Evolutionary conservation across 1,140 invertebrate genomes (phyloP), one percentile per base, ranked within the genome.

Genomic region (Vollenhovia emeryi): DNA sequence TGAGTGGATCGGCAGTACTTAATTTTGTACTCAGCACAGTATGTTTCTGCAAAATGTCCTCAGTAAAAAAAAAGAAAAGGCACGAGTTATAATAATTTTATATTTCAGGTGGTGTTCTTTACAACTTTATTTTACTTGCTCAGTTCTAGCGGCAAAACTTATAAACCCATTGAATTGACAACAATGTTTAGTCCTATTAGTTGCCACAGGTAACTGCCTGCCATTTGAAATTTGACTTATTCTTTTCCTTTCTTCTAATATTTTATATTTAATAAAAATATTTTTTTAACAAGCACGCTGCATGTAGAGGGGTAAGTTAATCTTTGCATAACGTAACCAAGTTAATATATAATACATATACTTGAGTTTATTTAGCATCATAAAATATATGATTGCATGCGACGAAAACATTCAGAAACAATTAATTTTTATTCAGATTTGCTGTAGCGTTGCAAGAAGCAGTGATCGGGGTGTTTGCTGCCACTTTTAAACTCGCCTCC

Each of bases 41-140:
- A 95, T 96, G 96, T 55, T 21, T 40, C 1, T 33, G 1, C 13
- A 2, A 68, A 69, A 6, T 71, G 43, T 21, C 2, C 43, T 13
- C 18, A 0, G 5, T 18, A 18, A 40, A 75, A 21, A 5, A 40
- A 15, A 66, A 66, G 13, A 40, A 15, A 64, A 66, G 2, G 15
- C 8, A 36, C 1, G 0, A 40, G 11, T 21, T 43, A 0, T 33
- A 50, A 40, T 30, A 71, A 69, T 68, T 89, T 86, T 89, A 89
- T 87, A 68, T 86, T 66, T 95, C 92, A 99, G 98, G 96, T 99
- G 85, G 98, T 99, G 0, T 99, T 99, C 95, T 97, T 99, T 90
- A 99, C 99, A 2, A 98, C 98, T 0, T 95, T 99, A 5, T 99
- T 99, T 94, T 99, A 99, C 93, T 95, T 99, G 48, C 95, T 99